Evolutionary conservation across 1,140 invertebrate species (phyloP), one percentile per base, ranked within the genome.

Genomic region (Calephelis nemesis): DNA sequence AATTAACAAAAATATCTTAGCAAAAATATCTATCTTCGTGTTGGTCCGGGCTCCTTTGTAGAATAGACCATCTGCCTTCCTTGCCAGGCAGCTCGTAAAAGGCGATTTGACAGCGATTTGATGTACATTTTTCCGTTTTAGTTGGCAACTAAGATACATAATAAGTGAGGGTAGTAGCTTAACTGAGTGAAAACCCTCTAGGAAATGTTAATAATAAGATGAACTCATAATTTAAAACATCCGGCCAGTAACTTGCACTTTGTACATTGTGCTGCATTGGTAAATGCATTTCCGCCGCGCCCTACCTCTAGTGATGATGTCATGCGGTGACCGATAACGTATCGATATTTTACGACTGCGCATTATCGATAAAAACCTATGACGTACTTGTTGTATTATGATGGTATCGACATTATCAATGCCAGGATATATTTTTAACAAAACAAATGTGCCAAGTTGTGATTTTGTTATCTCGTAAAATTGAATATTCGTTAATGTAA

Each of bases 221-320:
- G 30, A 58, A 58, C 52, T 19, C 52, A 58, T 58, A 39, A 58
- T 58, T 58, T 30, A 58, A 30, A 30, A 30, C 67, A 68, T 65
- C 73, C 63, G 70, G 62, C 52, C 54, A 66, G 65, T 63, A 58
- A 65, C 64, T 47, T 62, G 68, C 69, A 60, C 54, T 60, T 60
- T 60, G 68, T 66, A 71, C 72, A 52, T 65, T 63, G 65, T 73
- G 71, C 72, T 78, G 75, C 79, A 79, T 74, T 77, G 74, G 74
- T 78, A 77, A 74, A 77, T 68, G 76, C 77, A 70, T 78, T 81
- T 82, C 81, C 80, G 82, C 63, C 70, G 71, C 73, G 65, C 81
- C 76, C 73, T 63, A 64, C 7, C 42, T 9, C 48, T 71, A 76
- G 66, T 77, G 75, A 72, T 40, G 78, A 72, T 40, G 78, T 69